Conservation (phyloP, 1,140 invertebrate species). For the Drosophila oshimai region DNA sequence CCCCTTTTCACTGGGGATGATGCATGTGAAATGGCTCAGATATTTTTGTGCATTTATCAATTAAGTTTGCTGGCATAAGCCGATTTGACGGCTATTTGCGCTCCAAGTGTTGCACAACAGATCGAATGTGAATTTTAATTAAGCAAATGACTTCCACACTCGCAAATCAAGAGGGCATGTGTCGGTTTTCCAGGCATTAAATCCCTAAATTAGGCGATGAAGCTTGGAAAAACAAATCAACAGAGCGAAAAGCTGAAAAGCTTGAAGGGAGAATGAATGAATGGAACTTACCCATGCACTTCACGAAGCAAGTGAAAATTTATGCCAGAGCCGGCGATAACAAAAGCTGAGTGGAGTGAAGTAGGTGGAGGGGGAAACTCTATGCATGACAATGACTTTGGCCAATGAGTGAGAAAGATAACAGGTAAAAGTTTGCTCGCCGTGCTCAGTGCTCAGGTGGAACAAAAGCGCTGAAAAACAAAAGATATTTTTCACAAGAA, state of each 20-base stretch:
- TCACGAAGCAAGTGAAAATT: conserved; percentile 23
- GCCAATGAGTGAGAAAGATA: conserved; percentile 42
- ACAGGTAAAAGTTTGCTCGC: conserved; percentile 25
- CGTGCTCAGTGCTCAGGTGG: conserved; percentile 33
- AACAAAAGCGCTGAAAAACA: conserved; percentile 38
- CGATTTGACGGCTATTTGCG: conserved; percentile 39
- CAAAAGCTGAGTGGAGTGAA: neutral
- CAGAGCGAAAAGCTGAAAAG: neutral
- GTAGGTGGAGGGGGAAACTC: conserved; percentile 17
- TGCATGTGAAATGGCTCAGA: neutral
- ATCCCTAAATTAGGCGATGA: conserved; percentile 14
- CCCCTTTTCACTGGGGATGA: neutral
- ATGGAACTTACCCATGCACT: conserved; percentile 10
- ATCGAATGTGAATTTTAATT: conserved; percentile 46
- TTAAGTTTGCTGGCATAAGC: conserved; percentile 71
- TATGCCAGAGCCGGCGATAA: conserved; percentile 27
- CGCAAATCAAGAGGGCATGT: conserved; percentile 4
- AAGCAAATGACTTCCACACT: conserved; percentile 31
- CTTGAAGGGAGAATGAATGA: neutral
- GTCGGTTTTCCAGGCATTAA: neutral
- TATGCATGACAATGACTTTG: conserved; percentile 56
- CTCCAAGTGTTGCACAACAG: conserved; percentile 32
- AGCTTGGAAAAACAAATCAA: conserved; percentile 19
- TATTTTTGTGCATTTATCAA: conserved; percentile 58
- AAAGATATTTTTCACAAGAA: conserved; percentile 21